Conservation (phyloP, 2,888 invertebrate species). For the Diplolepis rosae region DNA sequence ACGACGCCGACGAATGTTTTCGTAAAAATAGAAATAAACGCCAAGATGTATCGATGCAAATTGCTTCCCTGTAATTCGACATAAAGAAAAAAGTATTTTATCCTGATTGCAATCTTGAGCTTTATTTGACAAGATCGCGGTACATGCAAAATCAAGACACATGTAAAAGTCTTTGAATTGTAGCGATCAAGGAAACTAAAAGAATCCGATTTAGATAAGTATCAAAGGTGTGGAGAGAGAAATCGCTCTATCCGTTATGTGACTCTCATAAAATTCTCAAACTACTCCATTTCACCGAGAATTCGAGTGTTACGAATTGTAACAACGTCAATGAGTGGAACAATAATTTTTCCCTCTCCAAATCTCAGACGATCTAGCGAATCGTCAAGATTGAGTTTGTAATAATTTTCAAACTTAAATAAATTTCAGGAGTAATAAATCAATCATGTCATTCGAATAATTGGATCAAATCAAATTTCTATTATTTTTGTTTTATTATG, state of each 20-base stretch:
- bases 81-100: background rate
- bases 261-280: conserved; percentile 37
- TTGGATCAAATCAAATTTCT: background rate
- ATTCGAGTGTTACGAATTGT: conserved; percentile 15
- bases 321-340: background rate
- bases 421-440: background rate
- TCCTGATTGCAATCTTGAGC: conserved; percentile 1
- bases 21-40: conserved; percentile 48
- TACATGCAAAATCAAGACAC: conserved; percentile 11
- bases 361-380: conserved; percentile 2
- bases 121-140: conserved; percentile 1
- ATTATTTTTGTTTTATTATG: background rate
- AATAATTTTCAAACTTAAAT: background rate
- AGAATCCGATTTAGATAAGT: conserved; percentile 35
- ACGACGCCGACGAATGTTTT: conserved; percentile 35
- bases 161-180: conserved; percentile 21
- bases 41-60: conserved; percentile 51
- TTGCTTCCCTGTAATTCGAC: conserved; percentile 53
- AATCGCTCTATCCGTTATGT: conserved; percentile 39
- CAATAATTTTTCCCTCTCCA: conserved; percentile 11
- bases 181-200: background rate
- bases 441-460: background rate
- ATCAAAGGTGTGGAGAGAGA: conserved; percentile 35
- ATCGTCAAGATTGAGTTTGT: background rate
- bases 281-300: conserved; percentile 28